Evolutionary conservation across 2,113 vertebrate genomes (phyloP), one percentile per base, ranked within the genome.

Genomic region (Sporophila hypoxantha): DNA sequence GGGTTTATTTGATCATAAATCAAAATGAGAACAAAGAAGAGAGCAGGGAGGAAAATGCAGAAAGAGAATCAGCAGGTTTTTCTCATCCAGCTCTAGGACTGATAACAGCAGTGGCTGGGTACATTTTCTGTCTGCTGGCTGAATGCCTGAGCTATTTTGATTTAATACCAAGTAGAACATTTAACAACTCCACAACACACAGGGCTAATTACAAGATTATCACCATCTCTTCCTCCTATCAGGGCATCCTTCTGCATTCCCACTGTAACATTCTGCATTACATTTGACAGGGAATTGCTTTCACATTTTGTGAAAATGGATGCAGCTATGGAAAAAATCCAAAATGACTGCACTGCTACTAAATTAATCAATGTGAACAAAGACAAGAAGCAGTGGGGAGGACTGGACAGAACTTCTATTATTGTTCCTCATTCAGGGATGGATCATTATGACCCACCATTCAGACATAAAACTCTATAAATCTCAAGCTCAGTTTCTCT

Each of bases 131-230:
- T 92, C 93, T 93, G 69, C 86, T 94, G 87, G 79, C 91, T 92
- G 82, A 94, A 75, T 93, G 95, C 93, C 60, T 59, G 87, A 94
- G 83, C 88, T 94, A 87, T 94, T 97, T 93, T 95, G 88, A 95
- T 95, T 95, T 95, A 94, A 74, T 90, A 95, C 91, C 85, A 92
- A 83, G 83, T 53, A 93, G 91, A 93, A 91, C 93, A 93, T 95
- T 96, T 94, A 96, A 94, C 94, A 93, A 93, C 50, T 91, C 82
- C 76, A 91, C 94, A 94, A 94, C 86, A 95, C 85, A 93, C 76
- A 94, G 68, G 88, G 93, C 95, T 96, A 95, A 96, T 95, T 95
- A 95, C 68, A 88, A 94, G 92, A 95, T 93, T 86, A 95, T 89
- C 52, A 36, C 55, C 82, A 91, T 93, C 92, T 94, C 70, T 86